phyloP scores from a whole-genome alignment of 2,888 invertebrate genomes.

The Enoplolaimus lenunculus region DNA sequence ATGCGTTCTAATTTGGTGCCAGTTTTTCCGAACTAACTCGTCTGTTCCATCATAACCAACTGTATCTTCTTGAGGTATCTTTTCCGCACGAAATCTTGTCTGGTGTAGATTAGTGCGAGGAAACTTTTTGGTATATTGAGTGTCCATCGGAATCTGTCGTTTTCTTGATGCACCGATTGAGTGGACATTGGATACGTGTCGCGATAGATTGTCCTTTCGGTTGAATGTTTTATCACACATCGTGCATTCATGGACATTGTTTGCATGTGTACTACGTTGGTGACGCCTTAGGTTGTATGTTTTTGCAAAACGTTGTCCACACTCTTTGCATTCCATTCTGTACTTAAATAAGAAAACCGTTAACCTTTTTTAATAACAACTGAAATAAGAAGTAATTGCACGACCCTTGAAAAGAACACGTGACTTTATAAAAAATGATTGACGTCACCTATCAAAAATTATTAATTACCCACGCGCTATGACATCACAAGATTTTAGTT shows the following conservation, averaged over 20 bases:
- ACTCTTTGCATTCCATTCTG: not conserved
- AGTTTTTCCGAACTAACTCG: not conserved
- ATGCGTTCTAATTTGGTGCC: conserved; percentile 3
- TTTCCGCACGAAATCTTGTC: not conserved
- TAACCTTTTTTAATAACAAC: not conserved
- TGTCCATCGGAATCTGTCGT: too few species aligned
- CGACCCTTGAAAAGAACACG: too few species aligned
- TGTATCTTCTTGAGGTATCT: not conserved
- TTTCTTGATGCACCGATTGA: not conserved
- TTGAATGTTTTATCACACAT: not conserved
- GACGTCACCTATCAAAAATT: too few species aligned
- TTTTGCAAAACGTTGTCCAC: not conserved
- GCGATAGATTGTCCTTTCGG: not conserved
- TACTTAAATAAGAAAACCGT: not conserved
- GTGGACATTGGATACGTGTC: not conserved
- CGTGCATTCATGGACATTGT: not conserved
- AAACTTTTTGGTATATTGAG: not conserved
- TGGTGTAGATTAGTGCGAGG: not conserved
- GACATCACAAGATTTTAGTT: too few species aligned
- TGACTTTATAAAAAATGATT: too few species aligned
- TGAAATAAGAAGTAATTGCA: too few species aligned
- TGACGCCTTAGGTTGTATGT: not conserved
- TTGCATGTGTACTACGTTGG: not conserved
- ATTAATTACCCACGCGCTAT: too few species aligned
- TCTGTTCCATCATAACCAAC: not conserved